A percentile compares a stretch with the other conserved stretches of the same genome.
These are phyloP conservation scores for Micoletzkya japonica DNA, from an alignment of 2,888 invertebrate genomes.

Conservation along the genomic window DNA sequence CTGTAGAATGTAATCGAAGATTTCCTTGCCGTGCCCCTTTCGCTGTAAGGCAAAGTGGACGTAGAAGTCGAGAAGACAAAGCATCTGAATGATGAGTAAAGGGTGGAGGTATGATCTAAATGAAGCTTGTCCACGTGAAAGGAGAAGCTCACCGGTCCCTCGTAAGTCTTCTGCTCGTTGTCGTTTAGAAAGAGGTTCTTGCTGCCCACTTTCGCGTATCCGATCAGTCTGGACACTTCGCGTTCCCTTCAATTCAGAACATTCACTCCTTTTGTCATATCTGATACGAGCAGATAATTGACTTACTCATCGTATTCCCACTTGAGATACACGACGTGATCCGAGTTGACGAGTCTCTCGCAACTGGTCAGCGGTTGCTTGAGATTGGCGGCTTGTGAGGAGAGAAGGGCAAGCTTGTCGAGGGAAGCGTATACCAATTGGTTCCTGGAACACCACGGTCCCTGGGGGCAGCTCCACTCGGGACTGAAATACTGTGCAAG, in stretches of 20 bases:
- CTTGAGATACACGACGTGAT: conserved; percentile 50
- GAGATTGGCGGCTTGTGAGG: conserved; percentile 38
- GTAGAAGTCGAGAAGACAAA: conserved; percentile 91
- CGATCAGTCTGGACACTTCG: conserved; percentile 68
- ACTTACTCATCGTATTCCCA: conserved; percentile 55
- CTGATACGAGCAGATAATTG: neutral
- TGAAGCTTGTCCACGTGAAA: no score
- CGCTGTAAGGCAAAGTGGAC: conserved; percentile 82
- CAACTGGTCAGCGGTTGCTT: conserved; percentile 45
- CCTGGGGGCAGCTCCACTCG: neutral
- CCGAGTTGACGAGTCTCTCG: conserved; percentile 49
- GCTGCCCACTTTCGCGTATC: conserved; percentile 84
- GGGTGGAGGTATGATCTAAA: no score
- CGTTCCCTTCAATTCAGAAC: conserved; percentile 40
- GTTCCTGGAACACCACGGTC: conserved; percentile 24
- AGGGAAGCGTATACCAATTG: conserved; percentile 30
- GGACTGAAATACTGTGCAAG: conserved; percentile 12
- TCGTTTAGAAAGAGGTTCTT: conserved; percentile 81
- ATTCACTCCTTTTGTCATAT: neutral
- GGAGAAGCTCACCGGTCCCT: conserved; percentile 69
- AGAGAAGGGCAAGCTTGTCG: conserved; percentile 45
- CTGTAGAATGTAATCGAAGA: conserved; percentile 85
- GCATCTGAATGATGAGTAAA: conserved; percentile 66
- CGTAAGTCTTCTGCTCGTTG: conserved; percentile 51
- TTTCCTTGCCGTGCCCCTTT: conserved; percentile 79